Evolutionary conservation across 2,888 invertebrate genomes (phyloP), one percentile per base, ranked within the genome.

Genomic region (Candidula unifasciata): DNA sequence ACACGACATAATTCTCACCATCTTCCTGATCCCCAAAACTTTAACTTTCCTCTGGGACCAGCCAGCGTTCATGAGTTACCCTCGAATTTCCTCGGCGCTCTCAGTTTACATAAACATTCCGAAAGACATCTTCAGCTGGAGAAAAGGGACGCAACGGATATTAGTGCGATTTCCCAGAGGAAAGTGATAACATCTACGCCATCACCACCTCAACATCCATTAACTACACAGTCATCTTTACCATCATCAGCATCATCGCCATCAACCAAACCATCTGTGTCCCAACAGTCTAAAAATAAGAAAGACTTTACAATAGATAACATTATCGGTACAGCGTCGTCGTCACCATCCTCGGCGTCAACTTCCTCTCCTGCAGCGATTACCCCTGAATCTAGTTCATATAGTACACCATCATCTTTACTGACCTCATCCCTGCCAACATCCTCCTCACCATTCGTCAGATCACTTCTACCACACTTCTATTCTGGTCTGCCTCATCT

Each of bases 281-380:
- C 64, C 5, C 18, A 57, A 5, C 30, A 80, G 3, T 27, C 81
- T 21, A 64, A 73, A 16, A n/a, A 24, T 33, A 89, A 89, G 85
- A 87, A 88, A 35, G 93, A 94, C 85, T 95, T 95, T 91, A 95
- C 95, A 89, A 95, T 95, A 91, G 95, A 95, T 90, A 95, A 95
- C 37, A 94, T 95, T 33, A 95, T 95, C 87, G 95, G 95, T 86
- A 90, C 88, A 54, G 83, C 88, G 86, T 37, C 88, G 52, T 77
- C 84, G 33, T 24, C 78, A 30, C 44, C 83, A 30, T n/a, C 83
- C 37, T 37, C 71, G n/a, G 27, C 79, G 54, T 18, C 83, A 27
- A 30, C 76, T 27, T 64, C 76, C 77, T 35, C 66, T 8, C 16
- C 69, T 24, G 57, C 68, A 13, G 57, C 78, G 13, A 37, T 30